These are phyloP conservation scores for Tetragonisca angustula DNA, from an alignment of 2,888 invertebrate genomes.

Conservation along the genomic window DNA sequence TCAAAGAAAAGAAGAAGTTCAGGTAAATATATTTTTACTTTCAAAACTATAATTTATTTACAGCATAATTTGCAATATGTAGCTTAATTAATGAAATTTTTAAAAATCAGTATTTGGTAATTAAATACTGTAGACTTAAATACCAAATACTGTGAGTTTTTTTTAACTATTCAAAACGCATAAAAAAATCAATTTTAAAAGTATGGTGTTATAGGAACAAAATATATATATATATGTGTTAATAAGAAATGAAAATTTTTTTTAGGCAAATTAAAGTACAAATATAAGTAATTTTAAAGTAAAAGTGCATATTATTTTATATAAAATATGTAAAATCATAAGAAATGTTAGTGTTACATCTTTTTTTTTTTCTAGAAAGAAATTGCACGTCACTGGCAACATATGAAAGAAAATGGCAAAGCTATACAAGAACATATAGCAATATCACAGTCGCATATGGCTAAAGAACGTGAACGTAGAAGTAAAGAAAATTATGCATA, in stretches of 20 bases:
- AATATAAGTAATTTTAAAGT: not conserved
- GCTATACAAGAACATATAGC: constrained; percentile 80
- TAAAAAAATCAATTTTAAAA: not conserved
- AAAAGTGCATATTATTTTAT: not conserved
- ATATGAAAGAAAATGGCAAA: constrained; percentile 79
- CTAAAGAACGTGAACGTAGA: constrained; percentile 70
- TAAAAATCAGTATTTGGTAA: not conserved
- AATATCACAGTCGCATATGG: constrained; percentile 69
- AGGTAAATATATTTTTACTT: constrained; percentile 60
- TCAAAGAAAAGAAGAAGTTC: constrained; percentile 78
- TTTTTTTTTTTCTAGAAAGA: constrained; percentile 70
- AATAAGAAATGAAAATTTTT: not conserved
- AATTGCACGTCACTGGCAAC: constrained; percentile 79
- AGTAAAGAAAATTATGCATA: constrained; percentile 83
- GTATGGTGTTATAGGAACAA: not conserved
- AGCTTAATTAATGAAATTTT: not conserved
- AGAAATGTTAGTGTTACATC: not conserved
- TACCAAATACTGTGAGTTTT: too few relatives aligned
- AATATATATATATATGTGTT: not conserved
- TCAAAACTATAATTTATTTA: not conserved
- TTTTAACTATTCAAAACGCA: not conserved
- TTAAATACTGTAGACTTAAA: not conserved
- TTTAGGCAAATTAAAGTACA: not conserved
- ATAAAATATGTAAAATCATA: not conserved
- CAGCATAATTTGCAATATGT: not conserved